Evolutionary conservation across 2,113 vertebrate genomes (phyloP).

Genomic region (Melanerpes aurifrons): DNA sequence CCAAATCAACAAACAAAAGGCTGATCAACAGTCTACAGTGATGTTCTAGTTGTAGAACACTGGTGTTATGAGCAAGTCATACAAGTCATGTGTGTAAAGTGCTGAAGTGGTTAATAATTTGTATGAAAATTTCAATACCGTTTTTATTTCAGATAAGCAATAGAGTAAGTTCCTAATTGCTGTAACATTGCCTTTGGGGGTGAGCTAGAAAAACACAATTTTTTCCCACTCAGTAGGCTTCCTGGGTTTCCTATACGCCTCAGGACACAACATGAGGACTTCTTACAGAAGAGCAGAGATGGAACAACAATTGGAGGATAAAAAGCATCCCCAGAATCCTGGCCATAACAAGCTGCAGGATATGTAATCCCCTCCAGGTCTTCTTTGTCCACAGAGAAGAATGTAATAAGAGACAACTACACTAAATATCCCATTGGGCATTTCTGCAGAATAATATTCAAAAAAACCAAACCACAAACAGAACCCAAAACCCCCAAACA

Average conservation of each 20-base stretch:
- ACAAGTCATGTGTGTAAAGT: not conserved
- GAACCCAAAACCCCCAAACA: not conserved
- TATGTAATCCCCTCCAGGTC: not conserved
- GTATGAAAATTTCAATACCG: not conserved
- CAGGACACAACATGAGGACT: not conserved
- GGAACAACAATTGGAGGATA: not conserved
- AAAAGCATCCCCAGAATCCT: not conserved
- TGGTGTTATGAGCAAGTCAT: not conserved
- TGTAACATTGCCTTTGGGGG: not conserved
- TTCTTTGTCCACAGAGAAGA: not conserved
- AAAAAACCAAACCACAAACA: too few relatives aligned
- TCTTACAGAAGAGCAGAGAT: not conserved
- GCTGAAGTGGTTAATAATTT: not conserved
- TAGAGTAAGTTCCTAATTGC: not conserved
- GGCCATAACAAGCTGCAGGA: not conserved
- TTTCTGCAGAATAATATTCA: not conserved
- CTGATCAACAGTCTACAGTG: not conserved
- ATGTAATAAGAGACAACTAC: not conserved
- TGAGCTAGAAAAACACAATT: not conserved
- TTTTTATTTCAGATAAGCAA: conserved; percentile 26
- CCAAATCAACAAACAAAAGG: not conserved
- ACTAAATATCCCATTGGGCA: not conserved
- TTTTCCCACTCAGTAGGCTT: not conserved
- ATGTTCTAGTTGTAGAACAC: not conserved
- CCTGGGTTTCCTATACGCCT: not conserved